Evolutionary conservation across 2,113 vertebrate species (phyloP).

Genomic region (Scatophagus argus): DNA sequence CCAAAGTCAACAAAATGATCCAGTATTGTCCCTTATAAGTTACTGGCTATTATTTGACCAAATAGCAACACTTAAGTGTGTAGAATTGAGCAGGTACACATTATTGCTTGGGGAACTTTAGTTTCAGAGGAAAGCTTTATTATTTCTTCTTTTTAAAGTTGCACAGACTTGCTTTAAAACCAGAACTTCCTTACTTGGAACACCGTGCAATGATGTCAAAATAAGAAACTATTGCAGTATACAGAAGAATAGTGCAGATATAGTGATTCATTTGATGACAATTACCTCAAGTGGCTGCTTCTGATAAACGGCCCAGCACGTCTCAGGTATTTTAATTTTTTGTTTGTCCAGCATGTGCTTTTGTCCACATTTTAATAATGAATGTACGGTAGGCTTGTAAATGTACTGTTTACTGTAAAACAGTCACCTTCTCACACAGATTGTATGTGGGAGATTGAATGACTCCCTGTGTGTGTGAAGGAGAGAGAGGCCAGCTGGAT

Average conservation of each 20-base stretch:
- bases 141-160: not conserved
- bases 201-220: not conserved
- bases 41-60: not conserved
- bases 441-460: conserved; percentile 59
- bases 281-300: not conserved
- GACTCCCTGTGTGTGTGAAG: conserved; percentile 42
- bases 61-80: not conserved
- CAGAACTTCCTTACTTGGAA: not conserved
- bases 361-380: conserved; percentile 38
- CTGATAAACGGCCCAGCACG: not conserved
- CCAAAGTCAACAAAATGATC: not conserved
- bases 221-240: not conserved
- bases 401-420: conserved; percentile 61
- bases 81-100: not conserved
- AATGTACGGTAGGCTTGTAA: conserved; percentile 34
- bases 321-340: not conserved
- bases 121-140: not conserved
- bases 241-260: not conserved
- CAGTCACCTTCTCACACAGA: conserved; percentile 57
- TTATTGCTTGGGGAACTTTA: not conserved
- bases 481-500: conserved; percentile 72
- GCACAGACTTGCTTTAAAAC: not conserved
- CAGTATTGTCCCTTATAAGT: not conserved
- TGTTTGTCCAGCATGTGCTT: conserved; percentile 29
- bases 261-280: no score